Evolutionary conservation across 2,797 vertebrate genomes (phyloP), one percentile per base, ranked within the genome.

Genomic region (Rhinichthys osculus): DNA sequence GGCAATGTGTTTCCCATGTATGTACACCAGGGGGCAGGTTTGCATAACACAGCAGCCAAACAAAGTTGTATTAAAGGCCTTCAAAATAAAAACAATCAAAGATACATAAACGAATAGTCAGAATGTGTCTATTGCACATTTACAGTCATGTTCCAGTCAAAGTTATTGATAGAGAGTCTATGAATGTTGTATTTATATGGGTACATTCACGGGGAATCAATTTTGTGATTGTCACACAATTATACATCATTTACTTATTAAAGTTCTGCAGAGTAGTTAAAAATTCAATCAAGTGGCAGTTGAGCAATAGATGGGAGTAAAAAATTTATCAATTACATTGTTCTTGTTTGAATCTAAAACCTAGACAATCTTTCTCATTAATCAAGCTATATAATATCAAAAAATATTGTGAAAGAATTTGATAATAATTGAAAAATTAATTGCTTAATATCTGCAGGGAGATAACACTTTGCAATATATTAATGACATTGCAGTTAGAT

Each of bases 341-440:
- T 86, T 86, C 89, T 87, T 84, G 84, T 44, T 80, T 71, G 80
- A 88, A 88, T 79, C 23, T 86, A 79, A 86, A 90, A 88, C 64
- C 64, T 54, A 83, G 79, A 88, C 83, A 90, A 87, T 85, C 73
- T 74, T 77, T 69, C 84, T 89, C 83, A 88, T 90, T 91, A 91
- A 91, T 91, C 90, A 91, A 87, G 86, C 87, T 82, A 86, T 87
- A 87, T 87, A 81, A 87, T 88, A 79, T 78, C 35, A 80, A 81
- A 77, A 81, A 83, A 78, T 85, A 87, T 86, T 82, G 82, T 89
- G 84, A 86, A 78, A 85, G 7, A 69, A 89, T 86, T 86, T 86
- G 82, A 82, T 85, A 85, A 67, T 91, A 91, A 90, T 91, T 91
- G 91, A 87, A 90, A 91, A 90, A 88, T 90, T 90, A 91, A 91